A percentile compares a stretch with the other conserved stretches of the same genome.
Conservation (phyloP, 2,113 vertebrate species). For the Calcarius ornatus region DNA sequence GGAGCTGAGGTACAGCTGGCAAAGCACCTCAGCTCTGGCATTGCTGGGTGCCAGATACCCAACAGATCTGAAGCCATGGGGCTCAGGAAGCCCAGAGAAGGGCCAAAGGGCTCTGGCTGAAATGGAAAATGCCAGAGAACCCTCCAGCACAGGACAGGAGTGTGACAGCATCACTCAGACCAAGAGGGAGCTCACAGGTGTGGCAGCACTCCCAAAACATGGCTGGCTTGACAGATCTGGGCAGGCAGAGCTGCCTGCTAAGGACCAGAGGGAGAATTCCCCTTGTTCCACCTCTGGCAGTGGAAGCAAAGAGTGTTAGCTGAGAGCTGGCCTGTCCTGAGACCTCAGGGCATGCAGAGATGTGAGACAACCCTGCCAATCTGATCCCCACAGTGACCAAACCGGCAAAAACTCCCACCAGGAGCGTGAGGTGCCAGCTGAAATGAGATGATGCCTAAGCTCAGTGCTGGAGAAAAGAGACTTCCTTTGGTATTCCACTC, state of each 20-base stretch:
- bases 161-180: background rate
- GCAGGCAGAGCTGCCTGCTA: background rate
- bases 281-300: background rate
- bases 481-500: background rate
- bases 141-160: background rate
- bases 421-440: background rate
- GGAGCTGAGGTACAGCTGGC: background rate
- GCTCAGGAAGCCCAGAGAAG: background rate
- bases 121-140: background rate
- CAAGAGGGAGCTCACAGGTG: background rate
- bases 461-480: background rate
- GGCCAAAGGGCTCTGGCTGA: background rate
- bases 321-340: background rate
- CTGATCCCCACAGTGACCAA: background rate
- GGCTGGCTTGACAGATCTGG: fast-evolving
- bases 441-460: background rate
- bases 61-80: background rate
- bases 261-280: background rate
- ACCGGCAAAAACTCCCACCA: background rate
- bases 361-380: background rate
- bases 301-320: background rate
- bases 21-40: background rate
- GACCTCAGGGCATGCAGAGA: background rate
- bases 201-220: background rate
- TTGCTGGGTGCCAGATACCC: no score